phyloP scores from a whole-genome alignment of 2,797 vertebrate species.

The Mormyrops boulengeri region DNA sequence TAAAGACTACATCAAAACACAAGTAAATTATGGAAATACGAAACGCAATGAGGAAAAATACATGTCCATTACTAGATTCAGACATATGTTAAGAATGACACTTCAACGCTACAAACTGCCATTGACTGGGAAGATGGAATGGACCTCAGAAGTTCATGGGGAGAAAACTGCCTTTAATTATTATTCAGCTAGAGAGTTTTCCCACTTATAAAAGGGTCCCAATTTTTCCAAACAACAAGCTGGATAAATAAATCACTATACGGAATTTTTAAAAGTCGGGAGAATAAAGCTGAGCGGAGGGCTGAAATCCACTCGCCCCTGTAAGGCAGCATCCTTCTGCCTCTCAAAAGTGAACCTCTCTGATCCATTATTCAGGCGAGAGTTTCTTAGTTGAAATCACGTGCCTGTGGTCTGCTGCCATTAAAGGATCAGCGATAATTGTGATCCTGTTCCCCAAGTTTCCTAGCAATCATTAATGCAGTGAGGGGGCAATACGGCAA shows the following conservation, averaged over 20 bases:
- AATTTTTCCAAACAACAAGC: constrained; percentile 1
- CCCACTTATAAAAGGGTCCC: neutral
- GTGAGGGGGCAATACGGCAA: neutral
- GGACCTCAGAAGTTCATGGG: neutral
- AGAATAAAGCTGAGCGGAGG: neutral
- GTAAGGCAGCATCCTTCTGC: neutral
- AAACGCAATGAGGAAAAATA: neutral
- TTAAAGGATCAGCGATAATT: neutral
- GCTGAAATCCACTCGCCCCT: neutral
- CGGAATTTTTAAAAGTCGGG: constrained; percentile 1
- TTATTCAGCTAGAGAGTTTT: neutral
- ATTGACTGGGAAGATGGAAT: neutral
- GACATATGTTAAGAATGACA: neutral
- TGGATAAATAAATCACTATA: constrained; percentile 23
- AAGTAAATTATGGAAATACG: neutral
- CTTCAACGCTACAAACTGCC: neutral
- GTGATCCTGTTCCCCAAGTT: neutral
- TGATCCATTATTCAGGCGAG: constrained; percentile 18
- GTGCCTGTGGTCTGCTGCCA: neutral
- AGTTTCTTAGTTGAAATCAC: neutral
- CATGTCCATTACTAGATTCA: neutral
- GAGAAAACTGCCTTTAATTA: constrained; percentile 14
- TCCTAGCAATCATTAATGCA: neutral
- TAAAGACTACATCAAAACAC: neutral
- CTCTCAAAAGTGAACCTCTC: neutral